These are phyloP conservation scores for Unio delphinus DNA, from an alignment of 2,888 invertebrate species.

Conservation along the genomic window DNA sequence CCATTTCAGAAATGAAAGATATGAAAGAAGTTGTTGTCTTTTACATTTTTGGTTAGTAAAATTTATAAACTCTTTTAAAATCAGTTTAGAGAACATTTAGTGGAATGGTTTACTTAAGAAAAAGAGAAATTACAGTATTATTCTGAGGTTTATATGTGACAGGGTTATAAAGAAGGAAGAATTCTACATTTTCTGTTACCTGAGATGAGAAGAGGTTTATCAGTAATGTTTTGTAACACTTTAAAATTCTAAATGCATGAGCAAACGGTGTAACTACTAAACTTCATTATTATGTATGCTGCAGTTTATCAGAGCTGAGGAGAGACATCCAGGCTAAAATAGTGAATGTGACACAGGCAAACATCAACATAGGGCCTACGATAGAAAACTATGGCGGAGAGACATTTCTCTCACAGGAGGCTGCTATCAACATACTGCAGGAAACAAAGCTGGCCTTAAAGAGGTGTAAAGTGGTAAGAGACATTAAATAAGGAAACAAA, in stretches of 20 bases:
- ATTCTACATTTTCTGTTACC: background rate
- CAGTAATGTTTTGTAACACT: background rate
- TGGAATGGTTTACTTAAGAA: no score
- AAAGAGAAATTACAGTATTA: no score
- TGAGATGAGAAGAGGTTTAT: background rate
- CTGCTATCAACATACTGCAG: slow-evolving; percentile 91
- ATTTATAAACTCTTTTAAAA: no score
- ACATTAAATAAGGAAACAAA: no score
- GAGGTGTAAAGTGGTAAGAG: slow-evolving; percentile 83
- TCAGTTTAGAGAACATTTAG: no score
- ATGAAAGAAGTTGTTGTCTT: no score
- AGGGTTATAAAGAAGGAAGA: no score
- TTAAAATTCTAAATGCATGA: background rate
- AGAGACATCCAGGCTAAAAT: slow-evolving; percentile 95
- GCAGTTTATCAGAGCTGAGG: slow-evolving; percentile 89
- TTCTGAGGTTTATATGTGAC: no score
- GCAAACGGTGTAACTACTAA: background rate
- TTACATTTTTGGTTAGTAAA: no score
- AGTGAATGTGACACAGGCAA: slow-evolving; percentile 83
- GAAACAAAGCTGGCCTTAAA: slow-evolving; percentile 92
- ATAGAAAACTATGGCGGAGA: slow-evolving; percentile 98
- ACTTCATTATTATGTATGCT: slow-evolving; percentile 4
- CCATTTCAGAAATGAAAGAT: no score
- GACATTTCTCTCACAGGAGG: slow-evolving; percentile 88
- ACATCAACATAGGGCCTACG: slow-evolving; percentile 84